Evolutionary conservation across 2,113 vertebrate species (phyloP), one percentile per base, ranked within the genome.

Genomic region (Trogon melanurus): DNA sequence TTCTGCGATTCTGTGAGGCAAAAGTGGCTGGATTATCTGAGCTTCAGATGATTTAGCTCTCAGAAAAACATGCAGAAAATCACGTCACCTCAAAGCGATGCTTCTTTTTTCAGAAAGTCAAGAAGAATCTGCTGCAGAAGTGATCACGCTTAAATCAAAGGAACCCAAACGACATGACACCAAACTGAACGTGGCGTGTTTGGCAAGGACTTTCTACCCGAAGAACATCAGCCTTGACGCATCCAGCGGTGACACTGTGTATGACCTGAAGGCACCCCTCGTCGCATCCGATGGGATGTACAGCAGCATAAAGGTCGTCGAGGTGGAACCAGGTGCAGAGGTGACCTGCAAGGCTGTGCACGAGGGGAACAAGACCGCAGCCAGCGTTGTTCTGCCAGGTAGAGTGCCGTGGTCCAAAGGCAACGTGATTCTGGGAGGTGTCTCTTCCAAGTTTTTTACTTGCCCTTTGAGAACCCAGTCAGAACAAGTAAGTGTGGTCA

Each of bases 191-290:
- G n/a, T 71, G 6, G 96, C 96, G 81, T 98, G 97, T 79, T 88
- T 98, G 85, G 97, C 95, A 36, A 97, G 96, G 69, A 79, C 93
- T 56, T 98, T 97, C 94, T 97, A 98, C 41, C 96, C 98, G 8
- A 97, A 94, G 78, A 19, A 61, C 14, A 17, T 98, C 80, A 74
- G 23, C 26, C 96, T 98, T 85, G 76, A 3, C 23, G 65, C 97
- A 48, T 25, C 78, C 29, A 62, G 72, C 34, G 64, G 93, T 38
- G 50, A 89, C 13, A 48, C 19, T 53, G 50, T 95, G 27, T 84
- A 12, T 41, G 91, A 95, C 75, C 84, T 80, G 75, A 76, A 91
- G 19, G 74, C 88, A 38, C 47, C 95, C 5, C 89, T 84, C 29
- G 3, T 97, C 62, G 84, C 96, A 56, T 74, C 91, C 25, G 89